These are phyloP conservation scores for Mythimna vitellina DNA, from an alignment of 2,888 invertebrate genomes.

Conservation along the genomic window DNA sequence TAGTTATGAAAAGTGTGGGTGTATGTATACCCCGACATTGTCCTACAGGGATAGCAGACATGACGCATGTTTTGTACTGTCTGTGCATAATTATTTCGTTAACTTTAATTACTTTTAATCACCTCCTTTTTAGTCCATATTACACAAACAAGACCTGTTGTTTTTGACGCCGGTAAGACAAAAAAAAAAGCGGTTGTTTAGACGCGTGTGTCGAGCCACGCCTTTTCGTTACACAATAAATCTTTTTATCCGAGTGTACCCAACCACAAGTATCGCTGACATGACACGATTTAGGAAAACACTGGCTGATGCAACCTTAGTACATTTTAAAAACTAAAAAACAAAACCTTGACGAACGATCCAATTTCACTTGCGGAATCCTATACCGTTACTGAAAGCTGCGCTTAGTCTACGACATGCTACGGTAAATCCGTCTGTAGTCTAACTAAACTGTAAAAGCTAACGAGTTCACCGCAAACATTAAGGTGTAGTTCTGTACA, in stretches of 20 bases:
- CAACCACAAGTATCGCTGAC: slow-evolving; percentile 41
- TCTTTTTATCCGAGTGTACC: slow-evolving; percentile 46
- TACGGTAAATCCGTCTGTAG: slow-evolving; percentile 61
- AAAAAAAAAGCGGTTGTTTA: slow-evolving; percentile 6
- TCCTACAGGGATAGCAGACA: slow-evolving; percentile 14
- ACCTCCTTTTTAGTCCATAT: background rate
- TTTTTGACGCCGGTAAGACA: background rate
- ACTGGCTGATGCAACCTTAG: slow-evolving; percentile 37
- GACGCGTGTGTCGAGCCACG: slow-evolving; percentile 38
- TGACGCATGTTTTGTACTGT: slow-evolving; percentile 8
- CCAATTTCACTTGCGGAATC: slow-evolving; percentile 61
- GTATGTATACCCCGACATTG: background rate
- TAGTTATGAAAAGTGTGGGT: slow-evolving; percentile 2
- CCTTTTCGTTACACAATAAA: slow-evolving; percentile 53
- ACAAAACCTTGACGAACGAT: slow-evolving; percentile 58
- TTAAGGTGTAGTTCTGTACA: slow-evolving; percentile 17
- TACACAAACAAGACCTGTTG: background rate
- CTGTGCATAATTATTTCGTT: slow-evolving; percentile 7
- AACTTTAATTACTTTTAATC: slow-evolving; percentile 20
- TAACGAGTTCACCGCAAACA: slow-evolving; percentile 47
- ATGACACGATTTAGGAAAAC: slow-evolving; percentile 32
- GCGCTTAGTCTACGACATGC: slow-evolving; percentile 58
- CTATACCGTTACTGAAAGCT: slow-evolving; percentile 63
- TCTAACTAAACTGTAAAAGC: slow-evolving; percentile 56
- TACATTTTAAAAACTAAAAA: slow-evolving; percentile 51